Evolutionary conservation across 2,797 vertebrate genomes (phyloP).

Genomic region (Sebastes variabilis): DNA sequence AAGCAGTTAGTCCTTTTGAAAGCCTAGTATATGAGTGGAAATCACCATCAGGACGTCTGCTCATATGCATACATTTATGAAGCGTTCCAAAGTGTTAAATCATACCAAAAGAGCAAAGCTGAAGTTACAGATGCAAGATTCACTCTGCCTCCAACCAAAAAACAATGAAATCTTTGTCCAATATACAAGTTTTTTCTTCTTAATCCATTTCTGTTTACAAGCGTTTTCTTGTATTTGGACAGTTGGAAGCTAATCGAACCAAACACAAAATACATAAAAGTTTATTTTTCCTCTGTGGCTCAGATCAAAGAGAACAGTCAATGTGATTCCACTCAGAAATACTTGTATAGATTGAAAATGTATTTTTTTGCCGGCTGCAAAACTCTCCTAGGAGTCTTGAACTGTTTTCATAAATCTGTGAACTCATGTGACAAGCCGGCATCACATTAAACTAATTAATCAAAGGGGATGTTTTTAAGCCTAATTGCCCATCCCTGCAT

Average conservation of each 20-base stretch:
- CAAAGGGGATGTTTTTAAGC: slow-evolving; percentile 36
- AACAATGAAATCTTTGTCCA: neutral
- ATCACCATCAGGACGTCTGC: neutral
- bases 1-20: neutral
- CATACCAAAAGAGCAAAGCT: neutral
- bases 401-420: slow-evolving; percentile 10
- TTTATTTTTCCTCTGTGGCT: neutral
- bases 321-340: neutral
- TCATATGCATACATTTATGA: neutral
- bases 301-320: neutral
- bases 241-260: neutral
- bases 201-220: neutral
- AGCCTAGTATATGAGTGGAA: rapidly evolving
- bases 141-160: neutral
- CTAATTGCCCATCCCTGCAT: slow-evolving; percentile 43
- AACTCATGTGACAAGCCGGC: slow-evolving; percentile 16
- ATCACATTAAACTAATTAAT: slow-evolving; percentile 51
- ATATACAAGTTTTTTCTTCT: neutral
- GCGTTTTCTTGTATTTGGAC: neutral
- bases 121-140: neutral
- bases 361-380: neutral
- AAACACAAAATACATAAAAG: neutral
- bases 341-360: neutral
- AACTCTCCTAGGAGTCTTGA: neutral
- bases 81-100: neutral